phyloP scores from a whole-genome alignment of 2,797 vertebrate genomes.

The Lutjanus argentimaculatus region DNA sequence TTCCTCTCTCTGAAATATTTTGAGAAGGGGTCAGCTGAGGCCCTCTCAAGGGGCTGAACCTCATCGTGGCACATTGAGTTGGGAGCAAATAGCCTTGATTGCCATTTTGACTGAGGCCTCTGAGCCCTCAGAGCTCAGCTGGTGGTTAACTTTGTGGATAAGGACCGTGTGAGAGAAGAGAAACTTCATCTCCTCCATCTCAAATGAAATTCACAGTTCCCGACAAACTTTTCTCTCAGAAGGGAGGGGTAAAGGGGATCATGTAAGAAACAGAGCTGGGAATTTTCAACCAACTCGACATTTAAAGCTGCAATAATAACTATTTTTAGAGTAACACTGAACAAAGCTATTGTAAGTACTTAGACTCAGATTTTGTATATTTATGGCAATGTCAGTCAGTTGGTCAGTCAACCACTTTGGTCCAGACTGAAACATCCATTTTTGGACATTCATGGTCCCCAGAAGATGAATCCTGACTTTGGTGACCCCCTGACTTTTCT shows the following conservation, averaged over 20 bases:
- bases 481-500: background rate
- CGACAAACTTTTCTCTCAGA: slow-evolving; percentile 17
- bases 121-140: slow-evolving; percentile 43
- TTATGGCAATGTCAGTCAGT: too few relatives aligned
- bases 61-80: slow-evolving; percentile 23
- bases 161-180: slow-evolving; percentile 28
- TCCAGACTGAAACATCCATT: too few relatives aligned
- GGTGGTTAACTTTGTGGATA: slow-evolving; percentile 20
- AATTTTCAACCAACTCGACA: background rate
- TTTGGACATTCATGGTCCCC: too few relatives aligned
- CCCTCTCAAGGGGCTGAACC: slow-evolving; percentile 24
- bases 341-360: background rate
- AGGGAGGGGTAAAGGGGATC: background rate
- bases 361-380: background rate
- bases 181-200: slow-evolving; percentile 11
- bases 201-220: slow-evolving; percentile 37
- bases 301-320: slow-evolving; percentile 1
- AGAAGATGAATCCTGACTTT: too few relatives aligned
- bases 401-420: too few relatives aligned
- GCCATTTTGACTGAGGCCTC: slow-evolving; percentile 21
- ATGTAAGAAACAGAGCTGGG: background rate
- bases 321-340: background rate
- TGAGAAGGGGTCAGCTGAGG: slow-evolving; percentile 38
- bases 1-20: slow-evolving; percentile 42
- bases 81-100: slow-evolving; percentile 6